phyloP scores from a whole-genome alignment of 2,888 invertebrate genomes.

The Synergus gifuensis region DNA sequence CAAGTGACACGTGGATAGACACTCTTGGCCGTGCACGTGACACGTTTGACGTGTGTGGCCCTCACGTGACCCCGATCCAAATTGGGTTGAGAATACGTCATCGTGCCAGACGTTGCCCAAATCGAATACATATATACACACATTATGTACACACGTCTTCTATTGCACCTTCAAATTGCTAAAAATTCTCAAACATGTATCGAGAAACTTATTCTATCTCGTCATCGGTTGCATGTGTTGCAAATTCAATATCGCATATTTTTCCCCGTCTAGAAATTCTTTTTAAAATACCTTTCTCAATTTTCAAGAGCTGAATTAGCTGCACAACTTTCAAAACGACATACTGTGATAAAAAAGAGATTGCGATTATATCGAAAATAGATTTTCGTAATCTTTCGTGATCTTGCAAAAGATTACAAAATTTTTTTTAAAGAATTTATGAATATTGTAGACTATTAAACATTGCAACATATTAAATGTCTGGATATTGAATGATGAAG shows the following conservation, averaged over 20 bases:
- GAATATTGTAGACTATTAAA: too few species aligned
- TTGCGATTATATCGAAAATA: too few species aligned
- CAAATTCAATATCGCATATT: not conserved
- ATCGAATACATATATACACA: not conserved
- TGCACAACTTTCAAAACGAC: too few species aligned
- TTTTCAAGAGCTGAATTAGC: not conserved
- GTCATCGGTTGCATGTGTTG: not conserved
- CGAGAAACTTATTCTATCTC: not conserved
- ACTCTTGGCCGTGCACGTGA: constrained; percentile 62
- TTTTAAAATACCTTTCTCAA: not conserved
- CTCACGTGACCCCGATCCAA: constrained; percentile 37
- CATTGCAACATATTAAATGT: not conserved
- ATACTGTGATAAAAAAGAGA: too few species aligned
- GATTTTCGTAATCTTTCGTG: too few species aligned
- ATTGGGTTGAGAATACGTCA: constrained; percentile 21
- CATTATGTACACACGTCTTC: not conserved
- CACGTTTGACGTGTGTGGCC: constrained; percentile 59
- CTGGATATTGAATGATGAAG: not conserved
- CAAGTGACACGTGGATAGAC: constrained; percentile 61
- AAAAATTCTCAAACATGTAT: not conserved
- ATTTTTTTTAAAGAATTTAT: too few species aligned
- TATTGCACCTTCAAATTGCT: not conserved
- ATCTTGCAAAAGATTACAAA: too few species aligned
- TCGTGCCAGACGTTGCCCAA: constrained; percentile 19
- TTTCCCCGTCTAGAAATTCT: not conserved